Evolutionary conservation across 2,797 vertebrate species (phyloP).

Genomic region (Oreochromis mossambicus): DNA sequence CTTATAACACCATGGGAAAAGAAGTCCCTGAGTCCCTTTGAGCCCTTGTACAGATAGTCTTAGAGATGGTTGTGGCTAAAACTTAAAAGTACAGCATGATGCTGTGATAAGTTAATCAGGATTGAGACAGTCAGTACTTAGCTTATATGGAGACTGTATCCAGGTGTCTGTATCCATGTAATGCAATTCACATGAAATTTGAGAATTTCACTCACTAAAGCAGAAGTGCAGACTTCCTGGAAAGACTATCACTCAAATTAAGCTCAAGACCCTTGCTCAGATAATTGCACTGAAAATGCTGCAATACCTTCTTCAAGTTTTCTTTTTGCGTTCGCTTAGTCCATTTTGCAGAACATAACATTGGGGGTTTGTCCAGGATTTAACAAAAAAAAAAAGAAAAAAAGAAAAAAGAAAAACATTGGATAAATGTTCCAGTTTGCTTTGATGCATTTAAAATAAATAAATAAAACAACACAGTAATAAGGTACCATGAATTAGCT

Average conservation of each 20-base stretch:
- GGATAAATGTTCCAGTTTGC: neutral
- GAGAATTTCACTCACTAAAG: neutral
- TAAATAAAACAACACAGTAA: neutral
- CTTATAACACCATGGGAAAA: neutral
- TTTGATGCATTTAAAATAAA: neutral
- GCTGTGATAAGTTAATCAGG: slow-evolving; percentile 4
- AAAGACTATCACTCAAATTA: neutral
- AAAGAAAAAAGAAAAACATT: too few species aligned
- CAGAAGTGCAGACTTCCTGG: neutral
- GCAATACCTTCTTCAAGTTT: neutral
- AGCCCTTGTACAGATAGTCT: neutral
- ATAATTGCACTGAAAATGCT: neutral
- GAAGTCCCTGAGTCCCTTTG: neutral
- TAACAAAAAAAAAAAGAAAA: neutral
- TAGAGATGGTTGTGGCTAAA: neutral
- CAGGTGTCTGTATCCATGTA: neutral
- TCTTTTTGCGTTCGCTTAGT: neutral
- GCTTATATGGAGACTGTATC: neutral
- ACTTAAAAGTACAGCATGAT: neutral
- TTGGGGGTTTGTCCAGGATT: neutral
- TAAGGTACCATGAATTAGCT: neutral
- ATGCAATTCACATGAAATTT: neutral
- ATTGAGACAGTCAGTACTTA: neutral
- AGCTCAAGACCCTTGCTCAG: neutral
- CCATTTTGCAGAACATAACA: neutral